These are phyloP conservation scores for Nemoura dubitans DNA, from an alignment of 2,888 invertebrate species.

Conservation along the genomic window DNA sequence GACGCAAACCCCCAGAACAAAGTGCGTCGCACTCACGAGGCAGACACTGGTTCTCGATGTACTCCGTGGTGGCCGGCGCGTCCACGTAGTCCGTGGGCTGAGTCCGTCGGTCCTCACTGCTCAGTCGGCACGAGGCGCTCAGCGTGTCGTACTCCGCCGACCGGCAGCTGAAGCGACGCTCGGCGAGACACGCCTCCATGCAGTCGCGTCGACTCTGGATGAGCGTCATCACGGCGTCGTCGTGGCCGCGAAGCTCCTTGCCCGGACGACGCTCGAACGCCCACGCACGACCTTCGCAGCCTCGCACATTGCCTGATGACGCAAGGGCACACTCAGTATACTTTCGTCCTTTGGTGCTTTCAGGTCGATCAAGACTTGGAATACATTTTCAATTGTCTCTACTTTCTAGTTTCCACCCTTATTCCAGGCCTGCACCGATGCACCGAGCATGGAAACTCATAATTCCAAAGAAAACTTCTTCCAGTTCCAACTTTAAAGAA, in stretches of 20 bases:
- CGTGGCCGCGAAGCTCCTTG: constrained; percentile 61
- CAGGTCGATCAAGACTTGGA: too few relatives aligned
- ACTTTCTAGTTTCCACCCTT: too few relatives aligned
- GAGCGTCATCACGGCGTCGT: constrained; percentile 59
- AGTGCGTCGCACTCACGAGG: constrained; percentile 56
- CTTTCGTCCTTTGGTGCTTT: too few relatives aligned
- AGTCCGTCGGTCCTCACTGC: constrained; percentile 61
- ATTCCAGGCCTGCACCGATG: too few relatives aligned
- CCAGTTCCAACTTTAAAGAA: too few relatives aligned
- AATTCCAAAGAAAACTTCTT: too few relatives aligned
- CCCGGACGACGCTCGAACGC: constrained; percentile 64
- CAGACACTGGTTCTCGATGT: constrained; percentile 66
- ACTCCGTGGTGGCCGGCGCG: constrained; percentile 60
- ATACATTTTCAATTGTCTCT: too few relatives aligned
- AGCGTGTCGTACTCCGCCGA: constrained; percentile 64
- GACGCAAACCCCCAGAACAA: neutral
- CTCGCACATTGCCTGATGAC: constrained; percentile 51
- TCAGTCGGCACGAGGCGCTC: constrained; percentile 61
- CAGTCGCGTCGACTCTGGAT: constrained; percentile 64
- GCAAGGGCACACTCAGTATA: neutral
- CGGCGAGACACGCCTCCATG: constrained; percentile 61
- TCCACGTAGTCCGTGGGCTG: constrained; percentile 60
- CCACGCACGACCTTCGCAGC: constrained; percentile 60
- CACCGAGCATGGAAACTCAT: too few relatives aligned
- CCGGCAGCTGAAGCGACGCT: constrained; percentile 58